Evolutionary conservation across 2,113 vertebrate genomes (phyloP), one percentile per base, ranked within the genome.

Genomic region (Ophthalmolycus amberensis): DNA sequence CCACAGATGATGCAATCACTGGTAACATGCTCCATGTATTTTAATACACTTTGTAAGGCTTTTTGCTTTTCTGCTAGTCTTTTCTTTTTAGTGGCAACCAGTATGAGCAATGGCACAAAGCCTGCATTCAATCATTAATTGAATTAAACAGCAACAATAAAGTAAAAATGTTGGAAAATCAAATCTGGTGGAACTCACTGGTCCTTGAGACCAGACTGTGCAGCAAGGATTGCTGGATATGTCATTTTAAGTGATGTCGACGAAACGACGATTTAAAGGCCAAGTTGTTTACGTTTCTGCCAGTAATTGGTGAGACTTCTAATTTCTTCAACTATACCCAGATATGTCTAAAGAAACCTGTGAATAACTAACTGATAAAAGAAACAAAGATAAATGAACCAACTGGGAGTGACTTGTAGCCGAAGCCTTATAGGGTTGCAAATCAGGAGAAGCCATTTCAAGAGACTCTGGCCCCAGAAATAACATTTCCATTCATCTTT

Each of bases 1-100:
- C 22, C 38, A 68, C 52, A 63, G 64, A 69, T 54, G 72, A 83
- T n/a, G 59, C 60, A 79, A 82, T 63, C 64, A 46, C 38, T 52
- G 29, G 63, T 42, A 82, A 87, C 48, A 60, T 18, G 8, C 25
- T 69, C 3, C 2, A 71, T 8, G 63, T 62, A 59, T 25, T 75
- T 8, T 5, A 67, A 71, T 0, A 48, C 10, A 70, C 68, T 77
- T 68, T 58, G 6, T 40, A 46, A 48, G 18, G 27, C 14, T 18
- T 44, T 68, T 58, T 77, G 62, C 11, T 22, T 50, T 37, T 64
- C 25, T 40, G 32, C 32, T 58, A 22, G 40, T 62, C 12, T 16
- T 50, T 74, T 71, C 29, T 72, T 79, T 56, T 75, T 25, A 66
- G 29, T 82, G 42, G 52, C 42, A 67, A 2, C 27, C 7, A 74